These are phyloP conservation scores for Ranitomeya variabilis DNA, from an alignment of 2,113 vertebrate genomes.

Conservation along the genomic window DNA sequence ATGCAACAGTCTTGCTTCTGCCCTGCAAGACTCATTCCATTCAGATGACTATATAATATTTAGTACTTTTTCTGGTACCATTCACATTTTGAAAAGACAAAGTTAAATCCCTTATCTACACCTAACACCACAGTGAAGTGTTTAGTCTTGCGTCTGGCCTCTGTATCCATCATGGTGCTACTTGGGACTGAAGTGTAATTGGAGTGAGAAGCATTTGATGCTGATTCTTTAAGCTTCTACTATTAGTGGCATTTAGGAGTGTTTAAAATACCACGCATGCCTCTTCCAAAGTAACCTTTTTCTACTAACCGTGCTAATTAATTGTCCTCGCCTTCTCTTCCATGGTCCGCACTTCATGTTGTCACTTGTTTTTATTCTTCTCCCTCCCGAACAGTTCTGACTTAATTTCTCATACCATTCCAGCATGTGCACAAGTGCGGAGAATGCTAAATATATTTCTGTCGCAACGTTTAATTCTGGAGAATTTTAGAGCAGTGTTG, in stretches of 20 bases:
- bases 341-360: constrained; percentile 9
- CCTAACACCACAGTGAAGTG: not conserved
- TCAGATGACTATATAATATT: not conserved
- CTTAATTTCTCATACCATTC: constrained; percentile 61
- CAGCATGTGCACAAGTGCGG: constrained; percentile 69
- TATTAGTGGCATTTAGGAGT: constrained; percentile 68
- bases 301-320: constrained; percentile 66
- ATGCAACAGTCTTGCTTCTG: not conserved
- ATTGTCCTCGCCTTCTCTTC: constrained; percentile 67
- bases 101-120: not conserved
- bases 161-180: not conserved
- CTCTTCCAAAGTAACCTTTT: constrained; percentile 59
- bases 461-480: constrained; percentile 68
- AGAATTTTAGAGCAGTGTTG: constrained; percentile 74
- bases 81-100: not conserved
- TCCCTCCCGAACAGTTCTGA: constrained; percentile 65
- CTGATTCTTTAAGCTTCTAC: constrained; percentile 64
- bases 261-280: constrained; percentile 57
- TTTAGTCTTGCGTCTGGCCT: not conserved
- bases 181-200: constrained; percentile 62
- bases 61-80: too few species aligned
- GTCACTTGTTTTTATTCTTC: constrained; percentile 63
- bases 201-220: constrained; percentile 81
- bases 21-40: not conserved
- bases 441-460: constrained; percentile 76